Conservation (phyloP, 2,888 invertebrate species). For the Melangyna quadrimaculata region DNA sequence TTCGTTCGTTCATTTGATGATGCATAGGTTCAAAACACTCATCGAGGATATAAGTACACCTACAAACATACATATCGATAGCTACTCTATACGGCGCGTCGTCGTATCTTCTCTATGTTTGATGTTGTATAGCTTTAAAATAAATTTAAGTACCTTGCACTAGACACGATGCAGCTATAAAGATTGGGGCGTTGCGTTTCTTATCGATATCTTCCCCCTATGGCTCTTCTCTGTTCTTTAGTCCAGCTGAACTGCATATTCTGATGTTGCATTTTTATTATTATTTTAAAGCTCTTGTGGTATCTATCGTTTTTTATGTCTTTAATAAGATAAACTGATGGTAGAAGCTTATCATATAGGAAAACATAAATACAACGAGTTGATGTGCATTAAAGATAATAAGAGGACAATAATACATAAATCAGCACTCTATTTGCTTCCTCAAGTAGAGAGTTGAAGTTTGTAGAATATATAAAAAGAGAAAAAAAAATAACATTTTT, state of each 20-base stretch:
- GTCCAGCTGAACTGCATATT: neutral
- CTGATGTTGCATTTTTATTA: conserved; percentile 54
- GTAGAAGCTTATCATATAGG: conserved; percentile 35
- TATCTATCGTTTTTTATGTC: conserved; percentile 44
- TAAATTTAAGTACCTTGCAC: conserved; percentile 14
- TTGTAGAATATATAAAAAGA: too few species aligned
- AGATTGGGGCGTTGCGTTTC: neutral
- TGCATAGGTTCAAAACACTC: conserved; percentile 52
- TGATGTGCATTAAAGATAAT: neutral
- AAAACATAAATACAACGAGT: neutral
- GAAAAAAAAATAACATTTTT: too few species aligned
- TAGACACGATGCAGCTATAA: conserved; percentile 19
- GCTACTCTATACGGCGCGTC: neutral
- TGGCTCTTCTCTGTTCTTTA: neutral
- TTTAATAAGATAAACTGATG: conserved; percentile 17
- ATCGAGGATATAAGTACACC: neutral
- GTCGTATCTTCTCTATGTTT: neutral
- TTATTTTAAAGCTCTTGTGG: conserved; percentile 31
- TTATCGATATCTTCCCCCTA: neutral
- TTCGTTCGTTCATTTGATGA: conserved; percentile 48
- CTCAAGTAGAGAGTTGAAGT: neutral
- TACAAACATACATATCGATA: neutral
- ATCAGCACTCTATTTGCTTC: neutral
- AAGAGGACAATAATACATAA: neutral
- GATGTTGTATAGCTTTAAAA: conserved; percentile 15